phyloP scores from a whole-genome alignment of 2,888 invertebrate genomes.

The Drosophila yooni region DNA sequence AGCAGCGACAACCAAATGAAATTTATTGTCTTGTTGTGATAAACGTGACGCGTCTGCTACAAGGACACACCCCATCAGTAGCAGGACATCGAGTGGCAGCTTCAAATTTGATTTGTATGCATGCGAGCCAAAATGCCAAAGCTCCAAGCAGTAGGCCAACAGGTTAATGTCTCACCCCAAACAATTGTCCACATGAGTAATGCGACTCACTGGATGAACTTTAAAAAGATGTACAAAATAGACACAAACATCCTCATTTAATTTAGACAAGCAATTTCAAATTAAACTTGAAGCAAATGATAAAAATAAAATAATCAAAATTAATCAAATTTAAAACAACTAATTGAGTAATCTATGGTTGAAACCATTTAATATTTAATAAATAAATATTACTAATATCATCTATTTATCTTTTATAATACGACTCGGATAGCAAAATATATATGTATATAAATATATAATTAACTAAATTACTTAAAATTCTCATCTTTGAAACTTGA shows the following conservation, averaged over 20 bases:
- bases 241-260: background rate
- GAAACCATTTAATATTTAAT: background rate
- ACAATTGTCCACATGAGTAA: slow-evolving; percentile 23
- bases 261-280: background rate
- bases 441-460: background rate
- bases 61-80: slow-evolving; percentile 51
- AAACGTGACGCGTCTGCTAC: slow-evolving; percentile 67
- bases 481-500: background rate
- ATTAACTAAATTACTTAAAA: background rate
- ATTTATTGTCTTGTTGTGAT: slow-evolving; percentile 79
- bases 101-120: slow-evolving; percentile 61
- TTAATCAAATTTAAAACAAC: background rate
- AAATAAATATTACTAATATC: background rate
- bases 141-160: slow-evolving; percentile 42
- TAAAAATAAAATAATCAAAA: background rate
- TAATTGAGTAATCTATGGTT: background rate
- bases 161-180: slow-evolving; percentile 62
- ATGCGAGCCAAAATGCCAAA: slow-evolving; percentile 29
- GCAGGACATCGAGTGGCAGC: slow-evolving; percentile 48
- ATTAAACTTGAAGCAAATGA: background rate
- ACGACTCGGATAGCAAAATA: too few relatives aligned
- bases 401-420: background rate
- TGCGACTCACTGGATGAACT: slow-evolving; percentile 9
- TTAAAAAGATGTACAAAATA: background rate
- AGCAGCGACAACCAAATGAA: slow-evolving; percentile 56